Evolutionary conservation across 2,888 invertebrate species (phyloP).

Genomic region (Hypomecis punctinalis): DNA sequence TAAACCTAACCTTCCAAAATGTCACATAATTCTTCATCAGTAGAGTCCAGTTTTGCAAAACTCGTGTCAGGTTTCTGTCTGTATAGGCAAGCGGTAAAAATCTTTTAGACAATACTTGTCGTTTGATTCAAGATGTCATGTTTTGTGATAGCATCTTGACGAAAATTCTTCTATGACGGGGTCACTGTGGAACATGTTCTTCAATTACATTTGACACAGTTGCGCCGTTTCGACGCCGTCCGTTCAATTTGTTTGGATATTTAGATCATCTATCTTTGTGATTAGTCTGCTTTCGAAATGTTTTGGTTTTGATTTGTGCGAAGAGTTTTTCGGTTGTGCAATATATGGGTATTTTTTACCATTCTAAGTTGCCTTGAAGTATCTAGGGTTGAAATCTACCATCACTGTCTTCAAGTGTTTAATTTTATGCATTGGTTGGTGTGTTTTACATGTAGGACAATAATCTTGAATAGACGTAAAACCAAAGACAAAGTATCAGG

Average conservation of each 20-base stretch:
- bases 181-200: constrained; percentile 76
- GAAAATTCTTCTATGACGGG: constrained; percentile 77
- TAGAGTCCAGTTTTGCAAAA: constrained; percentile 41
- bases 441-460: no score
- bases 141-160: constrained; percentile 77
- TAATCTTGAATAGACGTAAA: no score
- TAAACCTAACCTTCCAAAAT: constrained; percentile 32
- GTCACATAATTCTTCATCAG: constrained; percentile 39
- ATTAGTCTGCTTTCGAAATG: constrained; percentile 61
- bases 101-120: constrained; percentile 78
- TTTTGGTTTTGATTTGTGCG: constrained; percentile 51
- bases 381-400: background rate
- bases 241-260: constrained; percentile 60
- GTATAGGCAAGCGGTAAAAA: constrained; percentile 59
- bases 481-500: no score
- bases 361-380: background rate
- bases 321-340: constrained; percentile 35
- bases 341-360: constrained; percentile 2
- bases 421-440: no score
- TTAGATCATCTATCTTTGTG: constrained; percentile 63
- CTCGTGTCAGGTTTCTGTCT: constrained; percentile 43
- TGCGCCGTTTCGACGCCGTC: constrained; percentile 49
- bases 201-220: constrained; percentile 80
- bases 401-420: background rate
- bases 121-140: constrained; percentile 81